phyloP scores from a whole-genome alignment of 53 echinoderm and acorn worm species.

The Holothuria leucospilota region DNA sequence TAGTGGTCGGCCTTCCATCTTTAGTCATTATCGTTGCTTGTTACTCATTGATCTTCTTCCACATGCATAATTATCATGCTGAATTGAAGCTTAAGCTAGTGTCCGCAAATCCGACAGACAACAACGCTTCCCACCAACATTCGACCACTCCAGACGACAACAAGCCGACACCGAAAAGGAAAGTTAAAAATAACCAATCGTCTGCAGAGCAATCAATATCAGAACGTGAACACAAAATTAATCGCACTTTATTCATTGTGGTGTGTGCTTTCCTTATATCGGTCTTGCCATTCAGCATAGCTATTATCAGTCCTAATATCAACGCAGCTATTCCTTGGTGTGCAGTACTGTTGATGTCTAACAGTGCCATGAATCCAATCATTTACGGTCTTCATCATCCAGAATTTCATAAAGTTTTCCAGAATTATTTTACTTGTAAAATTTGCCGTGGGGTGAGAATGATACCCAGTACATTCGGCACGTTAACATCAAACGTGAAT shows the following conservation, averaged over 20 bases:
- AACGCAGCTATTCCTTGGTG: constrained; percentile 21
- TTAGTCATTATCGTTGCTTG: constrained; percentile 5
- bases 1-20: neutral
- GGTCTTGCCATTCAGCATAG: constrained; percentile 9
- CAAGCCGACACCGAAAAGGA: no score
- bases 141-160: no score
- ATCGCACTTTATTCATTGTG: constrained; percentile 1
- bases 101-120: neutral
- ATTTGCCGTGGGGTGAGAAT: no score
- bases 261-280: neutral
- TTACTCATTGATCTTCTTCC: neutral
- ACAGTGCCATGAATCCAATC: constrained; percentile 13
- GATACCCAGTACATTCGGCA: neutral
- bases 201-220: neutral
- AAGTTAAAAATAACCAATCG: no score
- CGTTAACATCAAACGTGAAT: no score
- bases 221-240: neutral
- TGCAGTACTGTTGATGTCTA: neutral
- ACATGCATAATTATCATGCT: neutral
- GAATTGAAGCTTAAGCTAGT: neutral
- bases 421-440: neutral
- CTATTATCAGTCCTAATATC: neutral
- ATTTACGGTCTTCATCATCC: constrained; percentile 1
- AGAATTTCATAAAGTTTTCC: neutral
- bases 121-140: neutral